Base-by-base conservation (phyloP, 2,888 invertebrate species). In the Nephrotoma guestfalica region DNA sequence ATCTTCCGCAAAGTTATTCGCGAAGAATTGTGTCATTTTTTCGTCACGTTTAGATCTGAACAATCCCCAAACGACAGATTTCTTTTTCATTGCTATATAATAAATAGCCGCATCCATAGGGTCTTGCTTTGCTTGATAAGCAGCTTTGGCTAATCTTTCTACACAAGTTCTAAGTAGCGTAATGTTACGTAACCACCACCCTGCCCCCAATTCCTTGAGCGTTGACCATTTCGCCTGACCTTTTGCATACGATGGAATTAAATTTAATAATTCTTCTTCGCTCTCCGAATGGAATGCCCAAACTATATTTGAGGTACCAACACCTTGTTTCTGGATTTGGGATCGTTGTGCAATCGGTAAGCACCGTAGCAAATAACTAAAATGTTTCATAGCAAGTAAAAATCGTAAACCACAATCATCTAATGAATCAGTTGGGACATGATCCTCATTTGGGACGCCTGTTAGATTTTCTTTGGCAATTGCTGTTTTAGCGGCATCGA, bases 221-320 rank as follows among this genome's bases (percentile, higher is more conserved):
- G 97, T 96, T 1, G 94, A 93, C 99, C 99, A 99, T 85, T 95
- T 96, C 0, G 96, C 95, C 89, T 95, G 95, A 0, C 95, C 95
- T 91, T 97, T 97, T 0, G 95, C 94, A 89, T 96, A 97, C 0
- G 96, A 96, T 0, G 99, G 99, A 88, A 98, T 95, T 86, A 98
- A 92, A 87, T 96, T 95, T 13, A 99, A 92, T 87, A 99, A 92
- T 90, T 99, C 99, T 89, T 98, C 98, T 90, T 98, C 98, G 30
- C 98, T 97, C 92, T 99, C 99, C 0, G 99, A 99, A 91, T 99
- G 99, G 92, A 97, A 99, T 0, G 99, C 99, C 99, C 99, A 99
- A 3, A 98, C 98, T 30, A 99, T 93, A 91, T 98, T 97, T 89
- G 98, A 96, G 9, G 95, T 96, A 47, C 96, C 96, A 0, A 97